Percentiles rank a stretch among this genome's conserved stretches.
phyloP scores from a whole-genome alignment of 2,113 vertebrate genomes.

The Dicrurus megarhynchus region DNA sequence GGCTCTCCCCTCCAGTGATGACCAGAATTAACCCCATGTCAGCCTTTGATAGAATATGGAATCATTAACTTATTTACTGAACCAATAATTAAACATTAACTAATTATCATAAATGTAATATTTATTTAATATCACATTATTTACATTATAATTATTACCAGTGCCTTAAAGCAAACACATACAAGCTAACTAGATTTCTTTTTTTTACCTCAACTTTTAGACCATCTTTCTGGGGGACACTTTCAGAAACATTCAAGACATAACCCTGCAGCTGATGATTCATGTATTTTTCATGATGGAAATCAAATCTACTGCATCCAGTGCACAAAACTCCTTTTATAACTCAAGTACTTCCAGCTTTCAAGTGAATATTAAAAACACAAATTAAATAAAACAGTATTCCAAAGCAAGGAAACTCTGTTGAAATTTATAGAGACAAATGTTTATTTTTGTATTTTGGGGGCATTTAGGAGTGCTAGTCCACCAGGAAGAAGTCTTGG shows the following conservation, averaged over 20 bases:
- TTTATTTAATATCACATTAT: not conserved
- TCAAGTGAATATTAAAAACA: not conserved
- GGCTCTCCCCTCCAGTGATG: not conserved
- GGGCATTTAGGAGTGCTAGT: not conserved
- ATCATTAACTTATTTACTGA: not conserved
- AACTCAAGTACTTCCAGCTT: not conserved
- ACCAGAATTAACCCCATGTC: not conserved
- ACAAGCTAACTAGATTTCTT: not conserved
- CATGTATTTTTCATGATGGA: not conserved
- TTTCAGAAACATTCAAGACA: not conserved
- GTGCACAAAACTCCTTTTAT: not conserved
- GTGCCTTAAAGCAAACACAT: not conserved
- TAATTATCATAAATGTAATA: not conserved
- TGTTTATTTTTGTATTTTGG: not conserved
- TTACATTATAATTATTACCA: not conserved
- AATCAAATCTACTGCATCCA: not conserved
- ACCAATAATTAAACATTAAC: not conserved
- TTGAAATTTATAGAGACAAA: not conserved
- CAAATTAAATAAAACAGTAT: not conserved
- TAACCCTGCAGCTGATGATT: not conserved
- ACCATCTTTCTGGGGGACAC: not conserved
- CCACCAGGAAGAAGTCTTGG: not conserved
- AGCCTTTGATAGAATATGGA: not conserved
- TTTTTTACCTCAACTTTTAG: not conserved
- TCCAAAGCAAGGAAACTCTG: not conserved